Base-by-base conservation (phyloP, 2,113 vertebrate species). In the Salvelinus fontinalis region DNA sequence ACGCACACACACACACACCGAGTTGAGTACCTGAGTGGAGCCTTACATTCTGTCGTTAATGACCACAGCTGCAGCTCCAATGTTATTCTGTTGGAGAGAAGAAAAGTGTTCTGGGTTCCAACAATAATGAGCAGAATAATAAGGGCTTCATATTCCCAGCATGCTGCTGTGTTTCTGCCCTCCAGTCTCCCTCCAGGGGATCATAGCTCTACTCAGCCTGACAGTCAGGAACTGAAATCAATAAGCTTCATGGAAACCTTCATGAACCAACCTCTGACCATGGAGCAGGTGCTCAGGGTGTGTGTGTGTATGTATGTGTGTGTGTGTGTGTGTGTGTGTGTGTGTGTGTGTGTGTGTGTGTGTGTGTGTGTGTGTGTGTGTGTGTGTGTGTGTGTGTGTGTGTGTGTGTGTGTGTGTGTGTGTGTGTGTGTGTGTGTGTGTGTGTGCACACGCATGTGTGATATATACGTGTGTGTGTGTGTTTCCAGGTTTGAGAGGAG, bases 401-500 rank as follows among this genome's bases (percentile, higher is more conserved):
- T 14, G 48, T 76, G 39, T 82, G 24, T 81, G 24, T 24, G 24
- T 24, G 24, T 24, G 24, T 24, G 24, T 24, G 24, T 24, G 24
- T 24, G 24, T 24, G 24, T 4, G 29, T 72, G 14, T 70, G n/a
- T n/a, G 59, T 83, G 49, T 69, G 18, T 78, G n/a, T 82, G 71
- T 59, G 27, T 75, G 60, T 69, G 73, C 65, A 67, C 24, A 60
- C 62, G 18, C 27, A 29, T 81, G 66, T 29, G 14, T 70, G 75
- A 39, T 4, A 71, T 64, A 49, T 18, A 4, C 73, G 60, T 81
- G 14, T 74, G 8, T 14, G 8, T 14, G 48, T 76, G 39, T 82
- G 24, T 81, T 18, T 81, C 11, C 84, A 99, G 98, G 97, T 80
- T 94, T 99, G 79, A 89, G 97, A 60, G 97, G 97, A 91, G 98